Percentiles rank a stretch among this genome's conserved stretches.
Evolutionary conservation across 2,797 vertebrate species (phyloP).

Genomic region (Dendrocincla tyrannina): DNA sequence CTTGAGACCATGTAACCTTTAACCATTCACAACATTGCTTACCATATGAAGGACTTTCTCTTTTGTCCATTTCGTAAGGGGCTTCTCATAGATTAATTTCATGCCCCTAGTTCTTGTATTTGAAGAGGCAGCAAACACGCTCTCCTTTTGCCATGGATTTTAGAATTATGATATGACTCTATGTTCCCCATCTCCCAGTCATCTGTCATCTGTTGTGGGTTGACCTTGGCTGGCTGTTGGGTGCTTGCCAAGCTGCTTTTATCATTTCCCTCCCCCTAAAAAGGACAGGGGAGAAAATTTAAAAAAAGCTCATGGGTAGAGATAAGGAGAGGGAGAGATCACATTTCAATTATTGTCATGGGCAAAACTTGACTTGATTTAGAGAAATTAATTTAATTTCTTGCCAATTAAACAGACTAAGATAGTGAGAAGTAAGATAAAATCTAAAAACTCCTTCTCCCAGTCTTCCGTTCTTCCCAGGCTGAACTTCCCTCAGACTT

Average conservation of each 20-base stretch:
- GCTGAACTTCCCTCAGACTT: background rate
- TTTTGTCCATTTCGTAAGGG: background rate
- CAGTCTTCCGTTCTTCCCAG: background rate
- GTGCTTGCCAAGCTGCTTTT: background rate
- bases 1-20: background rate
- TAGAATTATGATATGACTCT: background rate
- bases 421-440: background rate
- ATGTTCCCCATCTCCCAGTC: background rate
- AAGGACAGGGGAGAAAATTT: background rate
- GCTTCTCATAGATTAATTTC: background rate
- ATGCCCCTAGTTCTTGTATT: background rate
- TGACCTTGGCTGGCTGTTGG: background rate
- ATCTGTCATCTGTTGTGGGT: background rate
- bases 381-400: background rate
- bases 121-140: background rate
- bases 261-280: background rate
- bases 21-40: background rate
- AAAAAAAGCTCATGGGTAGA: fast-evolving
- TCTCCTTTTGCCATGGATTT: background rate
- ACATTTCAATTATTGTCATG: background rate
- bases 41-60: background rate
- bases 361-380: background rate
- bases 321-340: background rate
- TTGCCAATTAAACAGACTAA: background rate
- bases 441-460: background rate